phyloP scores from a whole-genome alignment of 1,140 invertebrate genomes.

The Anoplophora glabripennis region DNA sequence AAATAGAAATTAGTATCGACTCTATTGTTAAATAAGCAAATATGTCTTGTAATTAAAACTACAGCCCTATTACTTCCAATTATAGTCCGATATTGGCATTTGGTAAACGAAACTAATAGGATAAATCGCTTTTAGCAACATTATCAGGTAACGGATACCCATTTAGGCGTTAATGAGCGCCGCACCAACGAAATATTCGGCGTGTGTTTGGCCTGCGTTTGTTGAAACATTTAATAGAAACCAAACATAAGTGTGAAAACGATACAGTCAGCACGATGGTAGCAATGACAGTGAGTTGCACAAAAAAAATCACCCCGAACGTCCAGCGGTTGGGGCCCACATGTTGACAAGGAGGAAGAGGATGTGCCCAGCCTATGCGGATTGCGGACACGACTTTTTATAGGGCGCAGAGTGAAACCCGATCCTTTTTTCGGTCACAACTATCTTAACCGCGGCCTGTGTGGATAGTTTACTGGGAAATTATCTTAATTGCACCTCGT shows the following conservation, averaged over 20 bases:
- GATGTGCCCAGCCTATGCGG: slow-evolving; percentile 15
- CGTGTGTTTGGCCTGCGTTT: slow-evolving; percentile 6
- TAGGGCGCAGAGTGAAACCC: slow-evolving; percentile 10
- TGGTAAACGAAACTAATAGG: too few relatives aligned
- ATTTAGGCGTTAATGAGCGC: too few relatives aligned
- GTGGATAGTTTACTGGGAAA: slow-evolving; percentile 13
- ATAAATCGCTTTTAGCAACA: too few relatives aligned
- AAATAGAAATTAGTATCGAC: too few relatives aligned
- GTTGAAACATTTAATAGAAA: slow-evolving; percentile 10
- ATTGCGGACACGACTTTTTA: slow-evolving; percentile 20
- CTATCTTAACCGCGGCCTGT: slow-evolving; percentile 4
- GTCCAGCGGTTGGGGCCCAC: slow-evolving; percentile 13
- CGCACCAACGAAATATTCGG: not conserved
- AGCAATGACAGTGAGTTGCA: not conserved
- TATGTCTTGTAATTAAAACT: too few relatives aligned
- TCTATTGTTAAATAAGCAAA: too few relatives aligned
- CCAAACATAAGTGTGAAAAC: slow-evolving; percentile 6
- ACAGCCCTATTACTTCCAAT: too few relatives aligned
- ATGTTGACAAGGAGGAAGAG: slow-evolving; percentile 16
- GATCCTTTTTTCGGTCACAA: slow-evolving; percentile 7
- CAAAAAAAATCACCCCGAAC: slow-evolving; percentile 9
- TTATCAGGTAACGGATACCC: too few relatives aligned
- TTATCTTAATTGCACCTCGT: slow-evolving; percentile 14
- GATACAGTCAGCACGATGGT: slow-evolving; percentile 13
- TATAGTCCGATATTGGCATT: too few relatives aligned